Conservation (phyloP, 30 jellyfish, hydroid and myxozoan genomes). For the Pseudorhiza aurosa region DNA sequence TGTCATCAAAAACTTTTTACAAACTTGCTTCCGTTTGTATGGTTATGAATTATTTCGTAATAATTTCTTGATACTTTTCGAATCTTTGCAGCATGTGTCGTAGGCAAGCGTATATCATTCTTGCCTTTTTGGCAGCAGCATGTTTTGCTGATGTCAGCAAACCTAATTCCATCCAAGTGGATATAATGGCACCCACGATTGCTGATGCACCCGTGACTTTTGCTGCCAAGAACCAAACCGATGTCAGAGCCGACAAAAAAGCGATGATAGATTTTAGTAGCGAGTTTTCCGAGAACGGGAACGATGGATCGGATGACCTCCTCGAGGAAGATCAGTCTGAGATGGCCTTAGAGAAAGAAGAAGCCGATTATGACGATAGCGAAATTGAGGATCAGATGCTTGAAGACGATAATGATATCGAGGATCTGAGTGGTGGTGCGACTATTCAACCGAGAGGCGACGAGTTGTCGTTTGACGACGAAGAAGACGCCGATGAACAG, state of each 20-base stretch:
- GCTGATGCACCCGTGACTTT: conserved; percentile 18
- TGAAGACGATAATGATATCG: conserved; percentile 66
- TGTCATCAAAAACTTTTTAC: no score
- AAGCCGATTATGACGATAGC: conserved; percentile 68
- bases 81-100: conserved; percentile 53
- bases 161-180: conserved; percentile 6
- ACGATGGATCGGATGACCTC: conserved; percentile 41
- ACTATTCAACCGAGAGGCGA: conserved; percentile 40
- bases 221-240: conserved; percentile 34
- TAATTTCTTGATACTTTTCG: no score
- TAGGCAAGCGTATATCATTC: conserved; percentile 23
- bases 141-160: conserved; percentile 56
- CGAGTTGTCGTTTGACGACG: conserved; percentile 59
- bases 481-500: conserved; percentile 14
- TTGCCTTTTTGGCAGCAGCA: conserved; percentile 66
- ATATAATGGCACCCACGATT: not conserved
- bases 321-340: conserved; percentile 71
- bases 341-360: conserved; percentile 65
- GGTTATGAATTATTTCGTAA: no score
- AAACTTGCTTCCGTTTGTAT: no score
- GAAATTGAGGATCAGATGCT: conserved; percentile 43
- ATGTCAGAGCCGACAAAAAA: conserved; percentile 55
- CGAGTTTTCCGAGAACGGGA: conserved; percentile 49
- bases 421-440: conserved; percentile 52
- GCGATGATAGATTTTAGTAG: conserved; percentile 62